Evolutionary conservation across 2,797 vertebrate genomes (phyloP).

Genomic region (Ptychobarbus kaznakovi): DNA sequence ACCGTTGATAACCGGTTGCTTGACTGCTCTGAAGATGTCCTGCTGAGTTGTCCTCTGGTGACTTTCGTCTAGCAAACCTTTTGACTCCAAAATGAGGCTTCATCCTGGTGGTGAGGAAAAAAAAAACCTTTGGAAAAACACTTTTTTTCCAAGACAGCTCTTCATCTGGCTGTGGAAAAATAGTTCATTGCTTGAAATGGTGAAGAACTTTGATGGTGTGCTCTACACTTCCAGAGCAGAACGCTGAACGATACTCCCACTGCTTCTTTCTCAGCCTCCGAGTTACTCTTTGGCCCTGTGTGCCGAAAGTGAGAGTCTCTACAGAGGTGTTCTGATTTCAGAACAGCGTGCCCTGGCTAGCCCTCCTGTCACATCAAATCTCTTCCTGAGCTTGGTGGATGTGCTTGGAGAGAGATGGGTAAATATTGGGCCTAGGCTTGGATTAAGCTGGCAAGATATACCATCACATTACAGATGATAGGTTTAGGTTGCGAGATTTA

Average conservation of each 20-base stretch:
- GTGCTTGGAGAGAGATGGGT: conserved; percentile 32
- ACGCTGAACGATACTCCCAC: conserved; percentile 9
- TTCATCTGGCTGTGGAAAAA: conserved; percentile 11
- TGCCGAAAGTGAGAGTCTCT: conserved; percentile 31
- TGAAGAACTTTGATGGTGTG: conserved; percentile 33
- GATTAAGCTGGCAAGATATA: conserved; percentile 59
- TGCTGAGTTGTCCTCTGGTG: conserved; percentile 14
- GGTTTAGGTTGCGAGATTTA: conserved; percentile 57
- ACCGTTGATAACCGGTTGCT: conserved; percentile 8
- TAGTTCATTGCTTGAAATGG: conserved; percentile 4
- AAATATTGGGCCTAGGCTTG: conserved; percentile 53
- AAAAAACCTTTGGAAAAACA: background rate
- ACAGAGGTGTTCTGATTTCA: conserved; percentile 50
- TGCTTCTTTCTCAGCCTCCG: conserved; percentile 12
- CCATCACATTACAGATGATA: conserved; percentile 59
- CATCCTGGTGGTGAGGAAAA: background rate
- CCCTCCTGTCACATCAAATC: conserved; percentile 55
- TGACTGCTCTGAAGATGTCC: background rate
- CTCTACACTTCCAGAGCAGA: conserved; percentile 14
- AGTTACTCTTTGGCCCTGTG: conserved; percentile 38
- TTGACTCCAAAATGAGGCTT: conserved; percentile 10
- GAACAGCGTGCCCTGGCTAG: conserved; percentile 22
- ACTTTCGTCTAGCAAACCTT: conserved; percentile 10
- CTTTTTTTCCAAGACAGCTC: conserved; percentile 1
- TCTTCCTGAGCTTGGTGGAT: conserved; percentile 33